phyloP scores from a whole-genome alignment of 2,888 invertebrate species.

The Ormyrus pomaceus region DNA sequence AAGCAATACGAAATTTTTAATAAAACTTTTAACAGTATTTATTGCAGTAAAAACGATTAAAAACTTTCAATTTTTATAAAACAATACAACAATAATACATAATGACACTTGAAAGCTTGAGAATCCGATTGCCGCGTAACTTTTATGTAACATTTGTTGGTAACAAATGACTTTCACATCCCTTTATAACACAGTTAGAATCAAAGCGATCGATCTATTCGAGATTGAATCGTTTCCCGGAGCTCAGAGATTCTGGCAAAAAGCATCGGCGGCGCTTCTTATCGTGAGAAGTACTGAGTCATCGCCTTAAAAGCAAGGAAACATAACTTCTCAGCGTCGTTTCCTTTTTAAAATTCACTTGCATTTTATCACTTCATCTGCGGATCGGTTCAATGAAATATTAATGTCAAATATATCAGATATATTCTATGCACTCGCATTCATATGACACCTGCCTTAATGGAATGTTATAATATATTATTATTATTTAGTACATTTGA shows the following conservation, averaged over 20 bases:
- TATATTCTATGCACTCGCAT: no score
- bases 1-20: no score
- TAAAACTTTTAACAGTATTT: no score
- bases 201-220: slow-evolving; percentile 14
- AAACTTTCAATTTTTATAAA: no score
- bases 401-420: no score
- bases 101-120: slow-evolving; percentile 2
- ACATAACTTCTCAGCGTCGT: slow-evolving; percentile 22
- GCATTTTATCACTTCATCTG: slow-evolving; percentile 2
- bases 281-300: slow-evolving; percentile 24
- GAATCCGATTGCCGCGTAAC: slow-evolving; percentile 13
- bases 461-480: no score
- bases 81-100: no score
- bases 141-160: slow-evolving; percentile 14
- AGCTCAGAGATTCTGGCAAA: slow-evolving; percentile 8
- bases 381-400: no score
- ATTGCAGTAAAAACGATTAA: no score
- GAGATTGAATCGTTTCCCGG: slow-evolving; percentile 30
- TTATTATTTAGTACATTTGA: no score
- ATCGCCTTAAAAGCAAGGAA: slow-evolving; percentile 12
- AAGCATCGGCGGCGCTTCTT: slow-evolving; percentile 10
- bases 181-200: slow-evolving; percentile 1
- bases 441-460: no score
- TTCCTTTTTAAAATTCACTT: slow-evolving; percentile 2
- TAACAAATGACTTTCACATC: slow-evolving; percentile 22